Base-by-base conservation (phyloP, 2,888 invertebrate genomes). In the Diloba caeruleocephala region DNA sequence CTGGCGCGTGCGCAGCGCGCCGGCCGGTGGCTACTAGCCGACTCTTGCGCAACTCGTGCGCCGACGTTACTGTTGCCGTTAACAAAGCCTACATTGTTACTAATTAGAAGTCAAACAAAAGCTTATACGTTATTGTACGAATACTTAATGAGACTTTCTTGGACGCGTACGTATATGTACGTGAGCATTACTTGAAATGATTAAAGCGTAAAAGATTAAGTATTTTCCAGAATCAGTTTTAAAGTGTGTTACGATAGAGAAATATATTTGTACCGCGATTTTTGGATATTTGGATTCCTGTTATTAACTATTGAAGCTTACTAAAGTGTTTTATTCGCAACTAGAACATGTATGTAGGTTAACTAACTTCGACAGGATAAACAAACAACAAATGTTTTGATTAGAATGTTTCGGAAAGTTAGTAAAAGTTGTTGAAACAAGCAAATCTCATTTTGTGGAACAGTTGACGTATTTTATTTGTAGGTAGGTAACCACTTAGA, bases 21-120 rank as follows among this genome's bases (percentile, higher is more conserved):
- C 48, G 13, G 25, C 9, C 8, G 12, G 29, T 41, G 33, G 39
- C 15, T 28, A 21, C 23, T 44, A 37, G 31, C 39, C 49, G 48
- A 37, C 43, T 36, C 55, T 71, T 72, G 51, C 52, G 51, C 57
- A 69, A 72, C 25, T 28, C 21, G 7, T 25, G 43, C 41, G 31
- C 43, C 48, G 45, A 36, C 42, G 15, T 17, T 28, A 44, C 42
- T 14, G 32, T 28, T 55, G 31, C 31, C 21, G 41, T 23, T 37
- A 55, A 68, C 60, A 69, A 55, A 60, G 56, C 59, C 52, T 38
- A 37, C 49, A 42, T 51, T 60, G 53, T 49, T 55, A 43, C 73
- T 58, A 69, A 63, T 69, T 59, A 66, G 31, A 51, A 45, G 29
- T 36, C 43, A 55, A 59, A 71, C 45, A 59, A 45, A 57, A 42